Percentiles rank a stretch among this genome's conserved stretches.
Conservation (phyloP, 1,140 invertebrate genomes). For the Drosophila tristis region DNA sequence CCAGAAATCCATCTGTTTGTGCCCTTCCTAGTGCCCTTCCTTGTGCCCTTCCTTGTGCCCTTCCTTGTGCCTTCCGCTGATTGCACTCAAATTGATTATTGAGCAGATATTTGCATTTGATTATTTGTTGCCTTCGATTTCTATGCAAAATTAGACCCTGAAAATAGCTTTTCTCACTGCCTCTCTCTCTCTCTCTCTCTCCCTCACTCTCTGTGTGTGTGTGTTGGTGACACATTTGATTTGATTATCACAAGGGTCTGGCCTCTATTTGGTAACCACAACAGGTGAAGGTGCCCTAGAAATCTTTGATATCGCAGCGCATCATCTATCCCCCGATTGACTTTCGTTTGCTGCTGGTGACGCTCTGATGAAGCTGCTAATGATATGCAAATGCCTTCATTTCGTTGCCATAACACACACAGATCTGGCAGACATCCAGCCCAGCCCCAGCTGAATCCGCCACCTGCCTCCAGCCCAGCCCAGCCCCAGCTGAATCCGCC, state of each 20-base stretch:
- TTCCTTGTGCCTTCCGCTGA: conserved; percentile 48
- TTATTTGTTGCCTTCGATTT: conserved; percentile 79
- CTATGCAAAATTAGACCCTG: conserved; percentile 72
- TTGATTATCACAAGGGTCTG: conserved; percentile 44
- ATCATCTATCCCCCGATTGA: conserved; percentile 9
- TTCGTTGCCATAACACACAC: conserved; percentile 61
- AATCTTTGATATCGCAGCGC: conserved; percentile 15
- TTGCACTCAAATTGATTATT: conserved; percentile 79
- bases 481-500: neutral
- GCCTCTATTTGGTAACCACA: neutral
- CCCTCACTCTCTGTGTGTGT: conserved; percentile 9
- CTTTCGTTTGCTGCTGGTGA: conserved; percentile 19
- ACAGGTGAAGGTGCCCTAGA: conserved; percentile 13
- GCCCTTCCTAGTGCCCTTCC: too few species aligned
- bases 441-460: neutral
- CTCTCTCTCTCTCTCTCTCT: conserved; percentile 10
- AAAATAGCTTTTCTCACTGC: conserved; percentile 38
- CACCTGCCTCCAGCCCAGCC: neutral
- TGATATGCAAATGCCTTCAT: conserved; percentile 77
- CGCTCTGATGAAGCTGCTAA: conserved; percentile 46
- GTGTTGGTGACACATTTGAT: conserved; percentile 72
- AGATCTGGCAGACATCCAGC: conserved; percentile 35
- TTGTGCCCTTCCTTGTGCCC: conserved; percentile 30
- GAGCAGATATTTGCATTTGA: conserved; percentile 78
- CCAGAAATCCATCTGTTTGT: conserved; percentile 3